Evolutionary conservation across 2,888 invertebrate genomes (phyloP), one percentile per base, ranked within the genome.

Genomic region (Hymenopus coronatus): DNA sequence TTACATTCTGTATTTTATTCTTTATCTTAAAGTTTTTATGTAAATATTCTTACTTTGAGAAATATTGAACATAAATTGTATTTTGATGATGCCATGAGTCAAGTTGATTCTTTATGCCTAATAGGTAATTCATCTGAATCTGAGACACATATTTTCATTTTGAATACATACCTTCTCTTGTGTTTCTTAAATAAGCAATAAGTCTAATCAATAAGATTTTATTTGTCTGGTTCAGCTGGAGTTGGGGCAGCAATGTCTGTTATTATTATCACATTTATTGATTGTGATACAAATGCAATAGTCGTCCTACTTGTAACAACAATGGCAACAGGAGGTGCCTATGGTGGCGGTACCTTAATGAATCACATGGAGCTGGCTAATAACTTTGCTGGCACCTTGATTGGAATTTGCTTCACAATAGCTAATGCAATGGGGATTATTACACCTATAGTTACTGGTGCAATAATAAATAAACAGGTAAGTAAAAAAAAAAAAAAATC

Each of bases 351-450:
- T 28, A 92, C 91, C 90, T 91, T 91, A 20, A 91, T 92, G 88
- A 92, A 92, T 90, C 92, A 92, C 89, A 91, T 93, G 27, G 93
- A 93, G 87, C 92, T 93, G 87, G 92, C 92, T 0, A 91, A 92
- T 9, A 92, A 92, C 88, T 92, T 92, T 90, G 92, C 93, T 27
- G 93, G 92, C 1, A 92, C 91, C 30, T 90, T 93, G 20, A 92
- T 92, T 91, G 93, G 93, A 30, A 91, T 93, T 28, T 92, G 92
- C 14, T 92, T 92, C 89, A 91, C 91, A 9, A 88, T 92, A 54
- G 92, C 92, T 9, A 92, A 92, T 89, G 91, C 92, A 4, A 91
- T 91, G 33, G 93, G 93, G 70, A 91, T 93, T 87, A 86, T 92
- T 3, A 92, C 92, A 12, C 92, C 93, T 7, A 90, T 91, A 81